These are phyloP conservation scores for Metacarcinus magister DNA, from an alignment of 2,888 invertebrate genomes.

Conservation along the genomic window DNA sequence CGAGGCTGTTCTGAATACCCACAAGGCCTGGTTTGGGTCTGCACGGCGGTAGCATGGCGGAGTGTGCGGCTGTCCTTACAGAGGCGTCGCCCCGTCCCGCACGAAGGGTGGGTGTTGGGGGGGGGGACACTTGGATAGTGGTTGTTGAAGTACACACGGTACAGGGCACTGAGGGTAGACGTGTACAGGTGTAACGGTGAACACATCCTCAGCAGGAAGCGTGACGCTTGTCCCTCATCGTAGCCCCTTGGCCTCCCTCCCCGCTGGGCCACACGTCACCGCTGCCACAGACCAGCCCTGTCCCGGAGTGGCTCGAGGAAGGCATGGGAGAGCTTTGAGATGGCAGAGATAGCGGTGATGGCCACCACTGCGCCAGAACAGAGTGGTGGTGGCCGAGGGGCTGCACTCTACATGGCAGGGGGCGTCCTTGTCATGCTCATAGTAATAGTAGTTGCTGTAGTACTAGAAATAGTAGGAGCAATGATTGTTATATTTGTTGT, in stretches of 20 bases:
- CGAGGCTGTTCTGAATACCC: not conserved
- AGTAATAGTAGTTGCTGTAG: not conserved
- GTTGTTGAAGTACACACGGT: not conserved
- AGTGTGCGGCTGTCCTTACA: not conserved
- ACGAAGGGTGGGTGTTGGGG: too few species aligned
- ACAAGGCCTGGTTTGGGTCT: not conserved
- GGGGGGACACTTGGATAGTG: not conserved
- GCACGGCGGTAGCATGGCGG: slow-evolving; percentile 17
- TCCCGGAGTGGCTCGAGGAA: not conserved
- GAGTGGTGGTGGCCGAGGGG: not conserved
- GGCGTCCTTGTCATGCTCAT: not conserved
- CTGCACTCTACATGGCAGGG: not conserved
- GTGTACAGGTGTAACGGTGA: too few species aligned
- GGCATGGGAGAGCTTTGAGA: not conserved
- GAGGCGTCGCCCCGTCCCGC: not conserved
- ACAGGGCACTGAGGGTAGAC: not conserved
- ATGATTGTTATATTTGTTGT: too few species aligned
- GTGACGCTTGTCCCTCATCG: not conserved
- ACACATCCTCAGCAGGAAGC: not conserved
- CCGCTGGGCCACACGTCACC: not conserved
- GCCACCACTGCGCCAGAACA: not conserved
- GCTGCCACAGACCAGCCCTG: not conserved
- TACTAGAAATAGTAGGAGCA: too few species aligned
- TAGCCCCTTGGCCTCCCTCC: not conserved
- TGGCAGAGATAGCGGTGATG: not conserved